Evolutionary conservation across 2,888 invertebrate genomes (phyloP).

Genomic region (Hipparchia semele): DNA sequence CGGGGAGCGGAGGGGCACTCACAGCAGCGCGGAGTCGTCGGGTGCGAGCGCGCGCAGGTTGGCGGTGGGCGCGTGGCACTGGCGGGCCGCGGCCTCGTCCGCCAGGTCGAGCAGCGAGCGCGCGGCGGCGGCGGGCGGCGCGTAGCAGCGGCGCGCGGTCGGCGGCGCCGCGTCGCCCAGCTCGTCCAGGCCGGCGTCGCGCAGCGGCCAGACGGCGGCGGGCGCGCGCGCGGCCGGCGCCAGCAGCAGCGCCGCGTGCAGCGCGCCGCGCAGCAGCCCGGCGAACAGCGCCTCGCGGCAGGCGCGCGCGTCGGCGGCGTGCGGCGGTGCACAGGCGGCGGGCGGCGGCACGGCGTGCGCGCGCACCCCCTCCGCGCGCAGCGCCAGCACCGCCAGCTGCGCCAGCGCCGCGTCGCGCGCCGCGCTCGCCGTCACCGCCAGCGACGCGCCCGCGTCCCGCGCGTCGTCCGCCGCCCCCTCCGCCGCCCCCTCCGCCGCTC

Average conservation of each 20-base stretch:
- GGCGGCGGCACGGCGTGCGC: slow-evolving; percentile 46
- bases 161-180: slow-evolving; percentile 60
- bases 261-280: slow-evolving; percentile 44
- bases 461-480: slow-evolving; percentile 14
- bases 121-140: slow-evolving; percentile 54
- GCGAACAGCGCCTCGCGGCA: slow-evolving; percentile 46
- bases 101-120: slow-evolving; percentile 64
- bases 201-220: slow-evolving; percentile 48
- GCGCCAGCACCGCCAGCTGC: slow-evolving; percentile 43
- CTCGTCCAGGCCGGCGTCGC: slow-evolving; percentile 60
- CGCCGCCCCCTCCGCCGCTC: background rate
- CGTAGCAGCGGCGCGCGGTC: slow-evolving; percentile 53
- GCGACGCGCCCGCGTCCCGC: slow-evolving; percentile 31
- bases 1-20: background rate
- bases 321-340: slow-evolving; percentile 40
- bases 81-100: slow-evolving; percentile 36
- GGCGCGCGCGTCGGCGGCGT: slow-evolving; percentile 40
- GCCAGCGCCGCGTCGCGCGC: slow-evolving; percentile 40
- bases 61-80: background rate
- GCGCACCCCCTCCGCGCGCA: slow-evolving; percentile 48
- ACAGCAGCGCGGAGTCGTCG: background rate
- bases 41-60: background rate
- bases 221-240: slow-evolving; percentile 50
- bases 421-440: slow-evolving; percentile 43
- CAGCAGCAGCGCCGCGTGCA: slow-evolving; percentile 53